Evolutionary conservation across 1,140 invertebrate genomes (phyloP), one percentile per base, ranked within the genome.

Genomic region (Drosophila rufa): DNA sequence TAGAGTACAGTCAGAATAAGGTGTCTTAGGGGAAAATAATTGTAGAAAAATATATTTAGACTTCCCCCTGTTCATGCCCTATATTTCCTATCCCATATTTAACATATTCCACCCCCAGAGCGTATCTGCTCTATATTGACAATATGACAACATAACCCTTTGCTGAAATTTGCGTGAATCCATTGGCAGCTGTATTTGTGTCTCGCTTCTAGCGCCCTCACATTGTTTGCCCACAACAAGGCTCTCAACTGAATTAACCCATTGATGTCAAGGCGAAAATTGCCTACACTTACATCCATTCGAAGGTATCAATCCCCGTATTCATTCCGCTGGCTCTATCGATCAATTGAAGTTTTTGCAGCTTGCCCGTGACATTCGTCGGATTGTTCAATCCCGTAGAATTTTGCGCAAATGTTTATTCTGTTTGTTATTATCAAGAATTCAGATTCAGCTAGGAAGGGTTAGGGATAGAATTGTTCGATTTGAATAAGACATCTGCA

Each of bases 261-360:
- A 75, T 81, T 59, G 19, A 69, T 55, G 69, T 65, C 68, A 74
- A 61, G 67, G 40, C 51, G 36, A 42, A 58, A 86, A 79, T 68
- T 73, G 50, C 42, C 65, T 45, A 46, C 70, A 65, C 66, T 68
- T 50, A 47, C 33, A 33, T 17, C 50, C 46, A 73, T 60, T 38
- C 15, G 17, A 5, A 55, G 17, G 71, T 48, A 71, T 73, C 66
- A 25, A 27, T 30, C 27, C 56, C n/a, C 15, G 59, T 8, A 48
- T 27, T 22, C 59, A 38, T 17, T 46, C 11, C 12, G 43, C 17
- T 30, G 59, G 46, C 8, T 19, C 38, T 17, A 74, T 81, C 75
- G 66, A 69, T 78, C 74, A 81, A 75, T 85, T 81, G 71, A 73
- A 19, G 66, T 70, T 82, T 79, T 87, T 89, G 80, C 83, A 87